Base-by-base conservation (phyloP, 2,797 vertebrate species). In the Octomys mimax region DNA sequence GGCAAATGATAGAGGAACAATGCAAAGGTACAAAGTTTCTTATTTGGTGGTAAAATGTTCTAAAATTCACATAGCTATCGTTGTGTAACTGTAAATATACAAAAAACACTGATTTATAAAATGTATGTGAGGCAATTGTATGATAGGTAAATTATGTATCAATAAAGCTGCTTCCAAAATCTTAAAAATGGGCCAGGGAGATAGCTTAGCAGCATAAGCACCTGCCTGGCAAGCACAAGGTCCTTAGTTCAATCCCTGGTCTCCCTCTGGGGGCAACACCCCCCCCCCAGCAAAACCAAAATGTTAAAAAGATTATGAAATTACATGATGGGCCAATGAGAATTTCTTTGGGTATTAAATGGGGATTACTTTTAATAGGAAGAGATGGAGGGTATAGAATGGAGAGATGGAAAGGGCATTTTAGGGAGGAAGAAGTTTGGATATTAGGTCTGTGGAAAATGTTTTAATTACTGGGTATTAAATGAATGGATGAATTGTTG, bases 381-480 rank as follows among this genome's bases (percentile, higher is more conserved):
- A n/a, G 49, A 73, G 28, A 94, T 31, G 24, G 59, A 87, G 21
- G 14, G 9, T 71, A 21, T 13, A 61, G 26, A 87, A 46, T 1
- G 71, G 39, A 93, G 39, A 81, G 54, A 46, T 16, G 24, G 21
- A n/a, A 52, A 28, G 61, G 2, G 12, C 71, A 83, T 79, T 95
- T 70, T 13, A 54, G 22, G n/a, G 84, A 86, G 39, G 68, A 87
- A 39, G 52, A 95, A 70, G 12, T 49, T 3, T 81, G n/a, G 49
- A 68, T 6, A 83, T n/a, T 82, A 87, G 62, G 19, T 12, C 6
- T 73, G 24, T 39, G 22, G 46, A 81, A 82, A 87, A 39, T 39
- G 1, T 91, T 95, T 9, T 62, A 77, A 22, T 95, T 79, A 82
- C 18, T 78, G 33, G 62, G 91, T 10, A 39, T 46, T 92, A 96